These are phyloP conservation scores for Drosophila merina DNA, from an alignment of 2,888 invertebrate genomes.

Conservation along the genomic window DNA sequence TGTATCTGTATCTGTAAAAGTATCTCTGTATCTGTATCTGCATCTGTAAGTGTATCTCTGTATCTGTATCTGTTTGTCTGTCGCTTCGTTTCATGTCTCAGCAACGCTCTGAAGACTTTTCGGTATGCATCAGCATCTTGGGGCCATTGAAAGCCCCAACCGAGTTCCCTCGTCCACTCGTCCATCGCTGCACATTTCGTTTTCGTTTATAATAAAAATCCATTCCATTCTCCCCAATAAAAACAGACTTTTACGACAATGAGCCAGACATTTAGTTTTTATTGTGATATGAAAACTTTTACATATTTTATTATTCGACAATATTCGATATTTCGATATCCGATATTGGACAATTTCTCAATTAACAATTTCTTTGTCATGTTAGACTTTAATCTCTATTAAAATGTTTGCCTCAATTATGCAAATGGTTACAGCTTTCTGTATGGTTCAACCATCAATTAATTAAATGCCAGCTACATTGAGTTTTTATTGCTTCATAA, in stretches of 20 bases:
- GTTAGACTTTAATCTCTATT: constrained; percentile 25
- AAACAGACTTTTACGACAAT: constrained; percentile 42
- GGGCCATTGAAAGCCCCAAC: constrained; percentile 31
- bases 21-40: constrained; percentile 11
- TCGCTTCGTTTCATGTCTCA: constrained; percentile 70
- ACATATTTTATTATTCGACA: constrained; percentile 12
- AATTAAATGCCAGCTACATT: constrained; percentile 51
- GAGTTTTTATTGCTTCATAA: constrained; percentile 56
- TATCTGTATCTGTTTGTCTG: constrained; percentile 44
- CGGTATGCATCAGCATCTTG: constrained; percentile 58
- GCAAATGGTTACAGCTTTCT: constrained; percentile 28
- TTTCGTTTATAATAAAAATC: constrained; percentile 48
- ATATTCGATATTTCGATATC: constrained; percentile 10
- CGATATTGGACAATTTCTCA: constrained; percentile 5
- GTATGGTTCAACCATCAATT: constrained; percentile 45
- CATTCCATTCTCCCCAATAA: constrained; percentile 25
- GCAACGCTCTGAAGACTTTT: constrained; percentile 56
- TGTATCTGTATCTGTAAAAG: constrained; percentile 14
- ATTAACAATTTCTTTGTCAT: constrained; percentile 33
- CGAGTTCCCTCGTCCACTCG: constrained; percentile 2
- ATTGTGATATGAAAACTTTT: constrained; percentile 44
- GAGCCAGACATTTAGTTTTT: constrained; percentile 38
- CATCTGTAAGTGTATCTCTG: constrained; percentile 21
- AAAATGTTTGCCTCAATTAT: constrained; percentile 44
- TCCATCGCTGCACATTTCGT: constrained; percentile 52